Evolutionary conservation across 2,888 invertebrate genomes (phyloP).

Genomic region (Stegophylla sp.): DNA sequence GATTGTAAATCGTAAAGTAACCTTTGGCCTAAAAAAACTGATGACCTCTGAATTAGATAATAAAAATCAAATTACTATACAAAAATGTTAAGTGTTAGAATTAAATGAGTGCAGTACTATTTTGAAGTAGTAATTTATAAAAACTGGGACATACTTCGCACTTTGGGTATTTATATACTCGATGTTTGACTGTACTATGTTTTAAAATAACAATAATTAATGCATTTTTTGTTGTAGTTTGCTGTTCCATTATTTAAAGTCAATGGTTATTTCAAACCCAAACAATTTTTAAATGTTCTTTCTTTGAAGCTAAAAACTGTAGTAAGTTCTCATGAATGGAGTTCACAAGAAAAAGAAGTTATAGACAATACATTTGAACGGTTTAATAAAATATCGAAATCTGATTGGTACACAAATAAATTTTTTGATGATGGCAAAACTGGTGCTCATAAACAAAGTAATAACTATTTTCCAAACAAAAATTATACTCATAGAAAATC

Average conservation of each 20-base stretch:
- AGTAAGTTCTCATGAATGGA: neutral
- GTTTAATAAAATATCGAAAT: slow-evolving; percentile 1
- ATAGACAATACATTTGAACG: neutral
- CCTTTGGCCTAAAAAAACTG: too few relatives aligned
- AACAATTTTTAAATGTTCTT: slow-evolving; percentile 23
- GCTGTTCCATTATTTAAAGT: slow-evolving; percentile 9
- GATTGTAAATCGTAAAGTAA: too few relatives aligned
- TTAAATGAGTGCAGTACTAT: too few relatives aligned
- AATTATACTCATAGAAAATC: neutral
- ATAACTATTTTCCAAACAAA: neutral
- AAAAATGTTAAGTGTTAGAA: too few relatives aligned
- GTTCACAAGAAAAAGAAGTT: neutral
- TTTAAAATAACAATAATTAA: too few relatives aligned
- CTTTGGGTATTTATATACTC: too few relatives aligned
- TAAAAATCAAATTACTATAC: too few relatives aligned
- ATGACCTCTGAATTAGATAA: too few relatives aligned
- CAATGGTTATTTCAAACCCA: neutral
- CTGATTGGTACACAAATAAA: neutral
- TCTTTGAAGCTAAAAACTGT: neutral
- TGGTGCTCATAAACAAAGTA: neutral
- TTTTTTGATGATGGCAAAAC: neutral
- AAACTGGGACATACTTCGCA: too few relatives aligned
- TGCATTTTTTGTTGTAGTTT: slow-evolving; percentile 31
- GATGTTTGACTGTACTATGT: too few relatives aligned
- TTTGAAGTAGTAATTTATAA: too few relatives aligned